Evolutionary conservation across 2,113 vertebrate genomes (phyloP).

Genomic region (Hippocampus guttulatus): DNA sequence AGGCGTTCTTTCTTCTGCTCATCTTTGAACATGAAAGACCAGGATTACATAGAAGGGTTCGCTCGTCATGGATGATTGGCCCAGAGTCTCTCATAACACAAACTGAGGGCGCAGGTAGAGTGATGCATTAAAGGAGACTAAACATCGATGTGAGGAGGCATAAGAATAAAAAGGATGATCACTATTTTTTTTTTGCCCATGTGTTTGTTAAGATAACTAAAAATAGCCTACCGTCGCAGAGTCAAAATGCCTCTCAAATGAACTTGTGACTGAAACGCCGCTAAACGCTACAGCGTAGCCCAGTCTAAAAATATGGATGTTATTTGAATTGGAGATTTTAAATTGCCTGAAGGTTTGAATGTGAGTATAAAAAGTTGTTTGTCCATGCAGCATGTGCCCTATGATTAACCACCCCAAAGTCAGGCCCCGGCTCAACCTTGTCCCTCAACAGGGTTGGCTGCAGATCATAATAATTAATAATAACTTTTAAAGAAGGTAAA

Average conservation of each 20-base stretch:
- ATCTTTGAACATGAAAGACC: slow-evolving; percentile 15
- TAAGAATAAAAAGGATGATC: neutral
- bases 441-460: no score
- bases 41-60: slow-evolving; percentile 14
- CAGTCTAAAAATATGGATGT: neutral
- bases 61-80: slow-evolving; percentile 35
- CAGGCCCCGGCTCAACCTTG: no score
- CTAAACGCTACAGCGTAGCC: neutral
- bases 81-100: slow-evolving; percentile 18
- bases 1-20: slow-evolving; percentile 16
- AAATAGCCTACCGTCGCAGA: neutral
- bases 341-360: neutral
- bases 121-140: slow-evolving; percentile 9
- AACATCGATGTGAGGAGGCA: neutral
- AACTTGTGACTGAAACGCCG: neutral
- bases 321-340: neutral
- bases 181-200: neutral
- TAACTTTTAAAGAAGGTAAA: no score
- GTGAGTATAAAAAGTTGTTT: neutral
- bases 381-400: no score
- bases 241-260: neutral
- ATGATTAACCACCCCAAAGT: no score
- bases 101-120: slow-evolving; percentile 1
- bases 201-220: neutral
- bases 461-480: no score